Evolutionary conservation across 2,797 vertebrate genomes (phyloP), one percentile per base, ranked within the genome.

Genomic region (Lacerta viridis): DNA sequence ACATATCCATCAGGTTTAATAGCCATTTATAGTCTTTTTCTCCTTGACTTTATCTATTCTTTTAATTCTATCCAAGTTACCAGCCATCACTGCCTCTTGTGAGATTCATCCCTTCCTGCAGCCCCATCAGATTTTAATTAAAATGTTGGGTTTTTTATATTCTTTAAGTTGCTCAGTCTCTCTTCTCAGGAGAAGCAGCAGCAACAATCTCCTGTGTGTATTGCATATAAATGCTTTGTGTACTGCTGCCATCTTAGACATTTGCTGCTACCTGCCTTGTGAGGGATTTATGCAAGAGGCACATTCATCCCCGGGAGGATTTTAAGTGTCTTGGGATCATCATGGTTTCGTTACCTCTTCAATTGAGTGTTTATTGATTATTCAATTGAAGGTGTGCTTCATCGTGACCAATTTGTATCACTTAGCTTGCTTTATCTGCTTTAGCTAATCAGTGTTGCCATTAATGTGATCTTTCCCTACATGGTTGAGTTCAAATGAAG

Each of bases 291-390:
- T 68, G 50, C 64, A 46, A 68, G 15, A 29, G 43, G 33, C 33
- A 11, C 29, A 43, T 84, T 46, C 36, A 84, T 68, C 59, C 87
- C 41, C 27, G 5, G 61, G 68, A 80, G 76, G 68, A 33, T 84
- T 64, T 88, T 80, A 36, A 18, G 23, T 50, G 29, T 80, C 39
- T 27, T 33, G n/a, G 68, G 82, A 64, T 80, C 50, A 88, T 84
- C 82, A 80, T 46, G 13, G 76, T 68, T 46, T 29, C 82, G 27
- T 50, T 84, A 66, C 81, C 82, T 84, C 87, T 88, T 66, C 87
- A 88, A 80, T 84, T 80, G 68, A 74, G 76, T 64, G 82, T 39
- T 46, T 85, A 89, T 89, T 80, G 87, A 84, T 80, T 89, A 84
- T 85, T 84, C 81, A 85, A 74, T 85, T 85, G 83, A 61, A 84